phyloP scores from a whole-genome alignment of 1,140 invertebrate species.

The Drosophila kanapiae region DNA sequence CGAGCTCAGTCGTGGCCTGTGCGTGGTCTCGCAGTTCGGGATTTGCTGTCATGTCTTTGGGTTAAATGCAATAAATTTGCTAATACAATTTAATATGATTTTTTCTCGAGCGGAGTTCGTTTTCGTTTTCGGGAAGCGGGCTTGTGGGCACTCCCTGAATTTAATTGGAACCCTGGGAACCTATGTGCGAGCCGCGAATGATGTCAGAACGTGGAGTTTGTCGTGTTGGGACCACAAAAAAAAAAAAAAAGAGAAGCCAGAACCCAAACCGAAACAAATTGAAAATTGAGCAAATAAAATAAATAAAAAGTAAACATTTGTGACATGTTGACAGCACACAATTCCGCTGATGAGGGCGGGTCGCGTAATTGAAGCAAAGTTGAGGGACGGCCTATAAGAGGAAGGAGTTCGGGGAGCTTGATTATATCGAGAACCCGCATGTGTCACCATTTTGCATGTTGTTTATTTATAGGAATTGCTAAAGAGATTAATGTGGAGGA shows the following conservation, averaged over 20 bases:
- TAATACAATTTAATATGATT: constrained; percentile 75
- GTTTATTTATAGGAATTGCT: constrained; percentile 26
- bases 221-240: constrained; percentile 9
- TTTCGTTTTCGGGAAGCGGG: constrained; percentile 36
- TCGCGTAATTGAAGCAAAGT: constrained; percentile 16
- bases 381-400: not conserved
- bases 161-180: constrained; percentile 45
- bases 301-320: constrained; percentile 31
- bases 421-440: constrained; percentile 17
- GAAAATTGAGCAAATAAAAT: constrained; percentile 24
- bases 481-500: constrained; percentile 16
- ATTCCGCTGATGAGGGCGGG: constrained; percentile 13
- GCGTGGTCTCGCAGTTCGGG: constrained; percentile 47
- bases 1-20: constrained; percentile 42
- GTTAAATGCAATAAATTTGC: constrained; percentile 73
- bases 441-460: constrained; percentile 18
- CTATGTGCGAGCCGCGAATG: constrained; percentile 26
- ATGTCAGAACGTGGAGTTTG: constrained; percentile 39
- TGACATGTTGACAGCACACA: constrained; percentile 33
- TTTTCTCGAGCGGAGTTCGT: constrained; percentile 25
- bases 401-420: not conserved
- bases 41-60: constrained; percentile 60
- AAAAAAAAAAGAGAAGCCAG: not conserved
- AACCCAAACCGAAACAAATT: constrained; percentile 8
- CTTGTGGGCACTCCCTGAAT: constrained; percentile 35